Base-by-base conservation (phyloP, 2,888 invertebrate species). In the Eristalis pertinax region DNA sequence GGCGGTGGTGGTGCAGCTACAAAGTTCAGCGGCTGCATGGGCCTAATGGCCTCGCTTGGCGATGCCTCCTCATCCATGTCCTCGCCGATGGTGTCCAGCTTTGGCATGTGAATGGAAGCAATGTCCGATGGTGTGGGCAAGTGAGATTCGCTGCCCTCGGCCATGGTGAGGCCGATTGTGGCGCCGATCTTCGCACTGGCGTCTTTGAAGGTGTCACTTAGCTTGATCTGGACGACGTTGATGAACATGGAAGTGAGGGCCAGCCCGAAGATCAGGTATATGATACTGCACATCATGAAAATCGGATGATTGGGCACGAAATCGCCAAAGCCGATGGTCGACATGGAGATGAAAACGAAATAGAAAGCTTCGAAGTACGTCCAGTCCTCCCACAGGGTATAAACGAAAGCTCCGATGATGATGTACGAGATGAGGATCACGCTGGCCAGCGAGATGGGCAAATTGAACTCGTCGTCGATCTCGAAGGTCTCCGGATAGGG, bases 181-280 rank as follows among this genome's bases (percentile, higher is more conserved):
- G 97, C 96, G 2, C 97, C 96, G 65, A 98, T 95, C 92, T 97
- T 98, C 26, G 96, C 96, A 90, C 97, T 97, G 0, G 97, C 97
- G 89, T 96, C 95, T 89, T 95, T 96, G 91, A 98, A 98, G 0
- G 97, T 97, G 92, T 97, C 95, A 64, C 96, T 96, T 62, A 96
- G 90, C 91, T 95, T 96, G 63, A 96, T 96, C 94, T 98, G 98
- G 0, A 99, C 98, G 19, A 99, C 98, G 91, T 98, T 99, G 90
- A 99, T 97, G 93, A 98, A 98, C 98, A 99, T 99, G 89, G 99
- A 98, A 70, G 99, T 99, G 24, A 99, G 94, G 0, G 99, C 98
- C 83, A 99, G 94, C 8, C 99, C 99, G 90, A 99, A 97, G 26
- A 99, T 96, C 77, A 99, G 94, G 92, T 99, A 99, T 65, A 98